Evolutionary conservation across 1,140 invertebrate species (phyloP).

Genomic region (Ephestia elutella): DNA sequence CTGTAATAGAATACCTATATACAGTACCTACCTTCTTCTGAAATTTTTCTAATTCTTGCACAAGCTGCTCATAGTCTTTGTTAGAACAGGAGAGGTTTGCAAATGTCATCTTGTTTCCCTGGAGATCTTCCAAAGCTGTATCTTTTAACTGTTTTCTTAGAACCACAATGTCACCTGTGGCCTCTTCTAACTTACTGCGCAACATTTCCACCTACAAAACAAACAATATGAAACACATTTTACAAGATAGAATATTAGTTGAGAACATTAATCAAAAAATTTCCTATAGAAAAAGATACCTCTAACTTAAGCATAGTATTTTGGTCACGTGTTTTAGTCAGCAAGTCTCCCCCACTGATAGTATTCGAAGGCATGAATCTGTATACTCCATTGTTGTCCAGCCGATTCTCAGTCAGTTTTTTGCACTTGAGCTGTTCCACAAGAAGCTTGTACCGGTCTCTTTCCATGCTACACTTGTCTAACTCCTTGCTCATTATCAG

Average conservation of each 20-base stretch:
- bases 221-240: no score
- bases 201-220: conserved; percentile 45
- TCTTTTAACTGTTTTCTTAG: conserved; percentile 49
- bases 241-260: no score
- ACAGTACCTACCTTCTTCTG: conserved; percentile 66
- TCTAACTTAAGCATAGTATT: conserved; percentile 68
- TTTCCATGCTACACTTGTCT: conserved; percentile 84
- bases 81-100: conserved; percentile 25
- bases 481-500: conserved; percentile 84
- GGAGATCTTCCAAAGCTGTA: conserved; percentile 21
- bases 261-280: neutral
- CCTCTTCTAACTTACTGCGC: conserved; percentile 53
- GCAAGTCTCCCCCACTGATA: conserved; percentile 63
- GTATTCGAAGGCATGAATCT: conserved; percentile 55
- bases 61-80: conserved; percentile 56
- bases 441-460: conserved; percentile 88
- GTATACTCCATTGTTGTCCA: conserved; percentile 35
- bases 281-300: conserved; percentile 38
- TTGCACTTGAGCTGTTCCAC: conserved; percentile 85
- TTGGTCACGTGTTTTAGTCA: conserved; percentile 67
- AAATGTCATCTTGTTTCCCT: conserved; percentile 30
- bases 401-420: conserved; percentile 49
- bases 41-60: conserved; percentile 56
- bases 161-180: conserved; percentile 54
- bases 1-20: no score